phyloP scores from a whole-genome alignment of 2,113 vertebrate genomes.

The Columbina picui region DNA sequence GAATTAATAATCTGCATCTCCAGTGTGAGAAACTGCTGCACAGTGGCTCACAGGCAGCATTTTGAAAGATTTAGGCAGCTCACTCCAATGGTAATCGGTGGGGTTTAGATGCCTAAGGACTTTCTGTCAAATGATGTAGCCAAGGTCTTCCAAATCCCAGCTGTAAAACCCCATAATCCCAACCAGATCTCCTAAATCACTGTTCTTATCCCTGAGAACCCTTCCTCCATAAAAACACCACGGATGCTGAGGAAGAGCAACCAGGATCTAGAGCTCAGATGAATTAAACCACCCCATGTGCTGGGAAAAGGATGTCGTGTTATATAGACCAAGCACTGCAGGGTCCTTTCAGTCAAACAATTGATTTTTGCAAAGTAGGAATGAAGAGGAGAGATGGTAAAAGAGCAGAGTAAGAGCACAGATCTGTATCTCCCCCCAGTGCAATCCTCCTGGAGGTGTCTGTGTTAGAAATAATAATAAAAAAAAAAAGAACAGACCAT shows the following conservation, averaged over 20 bases:
- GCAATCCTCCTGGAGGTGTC: too few relatives aligned
- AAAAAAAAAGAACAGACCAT: too few relatives aligned
- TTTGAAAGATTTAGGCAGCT: neutral
- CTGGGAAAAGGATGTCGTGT: neutral
- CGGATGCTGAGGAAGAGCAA: neutral
- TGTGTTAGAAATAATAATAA: too few relatives aligned
- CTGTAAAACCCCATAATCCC: neutral
- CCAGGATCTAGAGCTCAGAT: neutral
- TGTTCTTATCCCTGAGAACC: neutral
- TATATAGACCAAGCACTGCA: neutral
- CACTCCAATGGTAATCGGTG: neutral
- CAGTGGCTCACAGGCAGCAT: neutral
- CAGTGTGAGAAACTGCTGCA: neutral
- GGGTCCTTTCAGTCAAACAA: neutral
- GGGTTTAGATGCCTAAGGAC: neutral
- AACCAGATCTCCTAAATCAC: neutral
- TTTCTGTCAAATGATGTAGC: neutral
- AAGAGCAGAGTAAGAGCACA: neutral
- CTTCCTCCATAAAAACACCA: neutral
- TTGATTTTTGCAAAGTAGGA: neutral
- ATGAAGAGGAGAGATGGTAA: neutral
- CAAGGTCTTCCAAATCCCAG: neutral
- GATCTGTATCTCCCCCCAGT: accelerated
- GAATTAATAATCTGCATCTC: conserved; percentile 35
- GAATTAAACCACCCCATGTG: accelerated